phyloP scores from a whole-genome alignment of 2,888 invertebrate genomes.

The Tetragonisca angustula region DNA sequence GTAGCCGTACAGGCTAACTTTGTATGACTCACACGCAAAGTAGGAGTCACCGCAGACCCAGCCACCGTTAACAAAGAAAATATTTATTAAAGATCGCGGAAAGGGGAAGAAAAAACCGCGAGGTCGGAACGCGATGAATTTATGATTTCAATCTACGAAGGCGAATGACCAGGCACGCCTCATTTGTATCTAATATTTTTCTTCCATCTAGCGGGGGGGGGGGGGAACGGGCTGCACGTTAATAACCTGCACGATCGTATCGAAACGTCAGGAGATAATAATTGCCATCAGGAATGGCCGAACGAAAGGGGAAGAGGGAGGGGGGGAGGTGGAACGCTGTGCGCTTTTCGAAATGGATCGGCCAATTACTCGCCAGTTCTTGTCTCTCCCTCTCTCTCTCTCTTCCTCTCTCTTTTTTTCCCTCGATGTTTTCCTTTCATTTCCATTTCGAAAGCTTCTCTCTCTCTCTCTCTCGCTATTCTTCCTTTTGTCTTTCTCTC shows the following conservation, averaged over 20 bases:
- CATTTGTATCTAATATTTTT: slow-evolving; percentile 57
- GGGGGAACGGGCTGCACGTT: slow-evolving; percentile 7
- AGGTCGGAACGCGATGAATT: slow-evolving; percentile 30
- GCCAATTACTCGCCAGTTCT: slow-evolving; percentile 59
- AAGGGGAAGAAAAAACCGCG: not conserved
- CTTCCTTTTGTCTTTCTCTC: not conserved
- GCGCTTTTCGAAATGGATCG: slow-evolving; percentile 57
- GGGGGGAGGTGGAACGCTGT: not conserved
- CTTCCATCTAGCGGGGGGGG: slow-evolving; percentile 12
- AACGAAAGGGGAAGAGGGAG: not conserved
- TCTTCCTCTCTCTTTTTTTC: not conserved
- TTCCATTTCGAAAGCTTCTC: slow-evolving; percentile 47
- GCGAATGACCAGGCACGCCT: slow-evolving; percentile 12
- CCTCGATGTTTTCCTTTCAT: slow-evolving; percentile 58
- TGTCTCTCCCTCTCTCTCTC: slow-evolving; percentile 31
- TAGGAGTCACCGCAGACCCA: too few species aligned
- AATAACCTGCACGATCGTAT: slow-evolving; percentile 54
- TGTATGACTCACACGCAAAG: too few species aligned
- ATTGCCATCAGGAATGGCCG: slow-evolving; percentile 39
- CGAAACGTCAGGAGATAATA: slow-evolving; percentile 59
- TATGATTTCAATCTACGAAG: slow-evolving; percentile 38
- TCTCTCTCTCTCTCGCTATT: slow-evolving; percentile 3
- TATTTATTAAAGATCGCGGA: slow-evolving; percentile 40
- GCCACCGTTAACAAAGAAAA: not conserved
- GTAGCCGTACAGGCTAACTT: too few species aligned